Conservation (phyloP, 2,113 vertebrate species). For the Lophura nycthemera region DNA sequence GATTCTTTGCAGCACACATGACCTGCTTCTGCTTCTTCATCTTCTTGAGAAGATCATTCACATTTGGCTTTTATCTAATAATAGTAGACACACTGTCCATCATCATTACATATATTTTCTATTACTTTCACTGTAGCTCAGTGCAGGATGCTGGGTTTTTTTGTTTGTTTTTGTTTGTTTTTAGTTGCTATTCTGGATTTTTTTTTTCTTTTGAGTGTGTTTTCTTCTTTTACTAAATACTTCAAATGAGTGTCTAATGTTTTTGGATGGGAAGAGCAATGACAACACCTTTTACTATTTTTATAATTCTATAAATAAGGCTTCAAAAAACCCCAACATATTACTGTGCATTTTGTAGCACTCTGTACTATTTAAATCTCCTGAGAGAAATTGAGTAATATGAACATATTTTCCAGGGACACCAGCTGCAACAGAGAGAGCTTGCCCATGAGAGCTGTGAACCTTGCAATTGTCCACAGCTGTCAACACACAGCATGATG, state of each 20-base stretch:
- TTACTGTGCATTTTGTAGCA: not conserved
- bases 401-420: not conserved
- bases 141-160: too few relatives aligned
- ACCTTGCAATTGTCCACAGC: not conserved
- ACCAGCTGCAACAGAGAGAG: conserved; percentile 5
- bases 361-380: not conserved
- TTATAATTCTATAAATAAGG: not conserved
- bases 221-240: not conserved
- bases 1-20: fast-evolving
- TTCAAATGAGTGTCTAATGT: not conserved
- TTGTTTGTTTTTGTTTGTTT: not conserved
- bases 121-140: not conserved
- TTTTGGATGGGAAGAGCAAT: not conserved
- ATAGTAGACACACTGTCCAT: not conserved
- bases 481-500: not conserved
- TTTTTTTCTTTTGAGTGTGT: not conserved
- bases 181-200: not conserved
- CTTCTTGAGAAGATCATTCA: not conserved
- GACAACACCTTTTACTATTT: not conserved
- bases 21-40: too few relatives aligned
- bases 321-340: not conserved
- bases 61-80: not conserved
- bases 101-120: fast-evolving
- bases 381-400: not conserved
- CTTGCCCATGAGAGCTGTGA: not conserved